Evolutionary conservation across 1,140 invertebrate species (phyloP), one percentile per base, ranked within the genome.

Genomic region (Papilio dardanus): DNA sequence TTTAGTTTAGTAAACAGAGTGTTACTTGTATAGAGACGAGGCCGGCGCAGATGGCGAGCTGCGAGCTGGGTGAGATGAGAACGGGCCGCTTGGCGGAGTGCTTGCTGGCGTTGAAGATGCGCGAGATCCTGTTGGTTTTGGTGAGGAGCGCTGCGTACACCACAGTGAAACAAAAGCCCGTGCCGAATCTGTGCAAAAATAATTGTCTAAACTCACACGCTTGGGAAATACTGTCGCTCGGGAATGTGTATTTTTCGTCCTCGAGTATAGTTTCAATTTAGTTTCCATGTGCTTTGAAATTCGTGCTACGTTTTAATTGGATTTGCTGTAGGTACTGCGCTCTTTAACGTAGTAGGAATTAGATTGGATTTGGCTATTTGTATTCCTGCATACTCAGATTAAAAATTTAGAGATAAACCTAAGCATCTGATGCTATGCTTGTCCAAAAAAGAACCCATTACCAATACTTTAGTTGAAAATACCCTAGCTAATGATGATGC

Each of bases 61-160:
- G 98, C 0, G 98, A 99, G 83, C 96, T 96, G 2, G 98, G 98
- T 30, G 98, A 98, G 81, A 99, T 99, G 89, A 99, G 98, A 21
- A 96, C 97, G 10, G 98, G 98, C 76, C 98, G 92, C 35, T 84
- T 83, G 0, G 98, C 97, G 5, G 97, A 98, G 79, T 96, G 96
- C 86, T 97, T 97, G 76, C 97, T 97, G 3, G 97, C 97, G 81
- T 97, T 97, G 93, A 99, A 99, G 82, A 99, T 99, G 10, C 98
- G 94, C 0, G 97, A 96, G 74, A 99, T 99, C 35, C 98, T 94
- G 93, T 98, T 98, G 16, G 98, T 99, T 93, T 99, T 98, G 6
- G 97, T 98, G 28, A 99, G 92, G 0, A 99, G 93, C 3, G 98
- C 97, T 0, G 97, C 97, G 91, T 99, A 99, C 10, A 99, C 97